Conservation (phyloP, 1,140 invertebrate genomes). For the Drosophila sucinea region DNA sequence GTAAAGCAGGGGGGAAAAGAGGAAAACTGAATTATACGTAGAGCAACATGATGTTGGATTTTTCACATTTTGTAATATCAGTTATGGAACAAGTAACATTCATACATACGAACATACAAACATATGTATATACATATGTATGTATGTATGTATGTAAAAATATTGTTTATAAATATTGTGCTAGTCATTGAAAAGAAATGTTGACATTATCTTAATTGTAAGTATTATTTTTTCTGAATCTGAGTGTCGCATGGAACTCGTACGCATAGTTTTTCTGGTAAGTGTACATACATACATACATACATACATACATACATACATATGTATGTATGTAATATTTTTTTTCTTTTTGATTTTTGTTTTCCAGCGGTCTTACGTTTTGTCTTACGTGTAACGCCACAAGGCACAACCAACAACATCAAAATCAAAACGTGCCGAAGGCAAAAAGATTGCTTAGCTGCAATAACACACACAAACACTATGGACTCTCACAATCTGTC, state of each 20-base stretch:
- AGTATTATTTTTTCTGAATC: too few species aligned
- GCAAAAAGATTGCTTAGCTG: constrained; percentile 52
- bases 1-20: too few species aligned
- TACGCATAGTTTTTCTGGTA: too few species aligned
- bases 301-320: neutral
- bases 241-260: too few species aligned
- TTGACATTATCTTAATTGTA: too few species aligned
- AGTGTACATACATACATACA: neutral
- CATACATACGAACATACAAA: neutral
- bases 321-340: too few species aligned
- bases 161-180: too few species aligned
- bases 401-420: constrained; percentile 1
- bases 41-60: neutral
- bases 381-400: constrained; percentile 42
- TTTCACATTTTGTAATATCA: too few species aligned
- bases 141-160: neutral
- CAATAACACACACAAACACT: constrained; percentile 12
- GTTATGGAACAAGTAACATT: too few species aligned
- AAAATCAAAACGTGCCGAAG: constrained; percentile 64
- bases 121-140: neutral
- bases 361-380: neutral
- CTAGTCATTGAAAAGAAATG: too few species aligned
- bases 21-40: too few species aligned
- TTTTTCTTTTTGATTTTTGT: neutral
- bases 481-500: constrained; percentile 18